These are phyloP conservation scores for Acrocephalus arundinaceus DNA, from an alignment of 2,113 vertebrate genomes.

Conservation along the genomic window DNA sequence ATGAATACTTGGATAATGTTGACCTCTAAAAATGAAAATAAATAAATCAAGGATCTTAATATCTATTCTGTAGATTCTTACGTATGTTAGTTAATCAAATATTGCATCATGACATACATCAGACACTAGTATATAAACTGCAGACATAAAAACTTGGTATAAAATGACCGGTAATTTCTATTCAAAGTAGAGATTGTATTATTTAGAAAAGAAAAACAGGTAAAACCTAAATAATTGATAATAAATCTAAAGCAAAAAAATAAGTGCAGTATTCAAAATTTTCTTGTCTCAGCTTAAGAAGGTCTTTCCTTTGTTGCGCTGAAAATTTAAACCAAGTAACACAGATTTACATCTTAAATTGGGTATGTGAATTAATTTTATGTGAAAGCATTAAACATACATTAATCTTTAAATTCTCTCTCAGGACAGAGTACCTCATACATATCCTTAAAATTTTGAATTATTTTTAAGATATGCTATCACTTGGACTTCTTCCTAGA, in stretches of 20 bases:
- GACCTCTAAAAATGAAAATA: conserved; percentile 41
- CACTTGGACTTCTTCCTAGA: background rate
- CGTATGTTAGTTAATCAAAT: background rate
- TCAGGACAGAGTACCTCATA: background rate
- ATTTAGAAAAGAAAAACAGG: background rate
- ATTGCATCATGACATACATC: background rate
- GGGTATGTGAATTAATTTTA: background rate
- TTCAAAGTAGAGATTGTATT: background rate
- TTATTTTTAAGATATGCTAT: background rate
- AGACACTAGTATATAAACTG: background rate
- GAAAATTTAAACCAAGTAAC: background rate
- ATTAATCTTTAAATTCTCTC: background rate
- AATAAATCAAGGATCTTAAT: background rate
- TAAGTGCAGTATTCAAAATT: background rate
- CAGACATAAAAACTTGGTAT: background rate
- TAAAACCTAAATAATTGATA: background rate
- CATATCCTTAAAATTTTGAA: background rate
- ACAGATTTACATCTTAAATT: background rate
- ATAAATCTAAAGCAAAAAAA: background rate
- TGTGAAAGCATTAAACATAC: background rate
- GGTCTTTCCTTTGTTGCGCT: background rate
- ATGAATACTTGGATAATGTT: conserved; percentile 39
- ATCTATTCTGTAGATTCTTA: background rate
- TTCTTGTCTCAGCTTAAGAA: background rate
- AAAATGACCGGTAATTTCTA: background rate